Conservation (phyloP, 2,113 vertebrate genomes). For the Grallaria varia region DNA sequence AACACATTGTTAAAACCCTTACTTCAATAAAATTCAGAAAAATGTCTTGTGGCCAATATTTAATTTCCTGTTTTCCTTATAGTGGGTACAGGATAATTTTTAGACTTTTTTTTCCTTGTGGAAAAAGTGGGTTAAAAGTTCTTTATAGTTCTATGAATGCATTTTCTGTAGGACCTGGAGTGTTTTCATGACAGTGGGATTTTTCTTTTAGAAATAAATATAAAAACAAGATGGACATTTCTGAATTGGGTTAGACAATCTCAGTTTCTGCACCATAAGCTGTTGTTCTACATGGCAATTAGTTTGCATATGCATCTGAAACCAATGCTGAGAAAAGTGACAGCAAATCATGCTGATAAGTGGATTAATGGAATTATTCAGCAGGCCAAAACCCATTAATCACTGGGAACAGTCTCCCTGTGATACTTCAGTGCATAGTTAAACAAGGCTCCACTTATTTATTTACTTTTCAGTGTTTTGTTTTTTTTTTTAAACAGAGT, state of each 20-base stretch:
- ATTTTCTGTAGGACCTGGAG: background rate
- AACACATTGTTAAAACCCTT: slow-evolving; percentile 29
- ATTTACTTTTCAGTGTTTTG: background rate
- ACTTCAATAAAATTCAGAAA: background rate
- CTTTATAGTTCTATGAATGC: background rate
- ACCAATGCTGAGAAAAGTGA: background rate
- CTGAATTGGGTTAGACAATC: background rate
- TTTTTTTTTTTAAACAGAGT: background rate
- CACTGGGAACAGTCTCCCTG: background rate
- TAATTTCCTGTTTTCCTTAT: slow-evolving; percentile 42
- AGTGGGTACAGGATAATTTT: background rate
- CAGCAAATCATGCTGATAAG: background rate
- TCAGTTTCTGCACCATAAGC: background rate
- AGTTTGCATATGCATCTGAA: background rate
- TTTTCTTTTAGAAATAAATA: background rate
- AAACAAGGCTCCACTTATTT: slow-evolving; percentile 1
- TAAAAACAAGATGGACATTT: background rate
- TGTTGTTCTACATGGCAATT: background rate
- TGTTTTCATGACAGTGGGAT: background rate
- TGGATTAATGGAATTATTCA: slow-evolving; percentile 33
- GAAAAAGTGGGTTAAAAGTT: background rate
- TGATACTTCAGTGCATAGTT: background rate
- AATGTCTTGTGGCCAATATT: background rate
- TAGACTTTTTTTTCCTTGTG: background rate
- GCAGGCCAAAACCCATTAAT: slow-evolving; percentile 40